Base-by-base conservation (phyloP, 2,888 invertebrate species). In the Chrysina gloriosa region DNA sequence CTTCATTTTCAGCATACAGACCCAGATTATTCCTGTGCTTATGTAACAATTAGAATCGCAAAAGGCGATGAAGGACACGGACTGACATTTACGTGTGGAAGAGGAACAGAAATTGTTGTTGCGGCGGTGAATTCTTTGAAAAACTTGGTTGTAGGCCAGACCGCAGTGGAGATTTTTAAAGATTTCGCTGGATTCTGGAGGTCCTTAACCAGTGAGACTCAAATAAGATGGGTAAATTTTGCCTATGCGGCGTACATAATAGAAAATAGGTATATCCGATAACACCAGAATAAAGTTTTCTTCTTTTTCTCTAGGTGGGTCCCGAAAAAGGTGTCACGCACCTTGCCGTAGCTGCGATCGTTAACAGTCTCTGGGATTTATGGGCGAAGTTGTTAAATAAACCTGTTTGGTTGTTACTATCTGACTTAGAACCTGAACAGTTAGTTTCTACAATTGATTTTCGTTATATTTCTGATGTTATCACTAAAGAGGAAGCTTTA, bases 291-390 rank as follows among this genome's bases (percentile, higher is more conserved):
- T n/a, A n/a, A n/a, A n/a, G n/a, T n/a, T n/a, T n/a, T n/a, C n/a
- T 19, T 16, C 5, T 4, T 31, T 29, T 39, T 19, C 11, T 45
- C 65, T 78, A 93, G 95, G 87, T 96, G 61, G 96, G 96, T 0
- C 96, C 96, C 7, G 95, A 96, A 81, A 96, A 96, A 83, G 96
- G 96, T 6, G 96, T 93, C 0, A 90, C 89, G 7, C 96, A 96
- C 83, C 84, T 97, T 73, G 96, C 96, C 0, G 90, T 90, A 1
- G 95, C 94, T 0, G 96, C 95, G 5, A 89, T 96, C 63, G 83
- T 95, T n/a, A 97, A 96, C 82, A 92, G 95, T 0, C 81, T 96
- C 1, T 97, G 96, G 96, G 97, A 97, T 81, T 83, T 96, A 63
- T 96, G 96, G 96, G 95, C 91, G 0, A 89, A 92, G 75, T 83